phyloP scores from a whole-genome alignment of 2,888 invertebrate genomes.

The Cheilosia variabilis region DNA sequence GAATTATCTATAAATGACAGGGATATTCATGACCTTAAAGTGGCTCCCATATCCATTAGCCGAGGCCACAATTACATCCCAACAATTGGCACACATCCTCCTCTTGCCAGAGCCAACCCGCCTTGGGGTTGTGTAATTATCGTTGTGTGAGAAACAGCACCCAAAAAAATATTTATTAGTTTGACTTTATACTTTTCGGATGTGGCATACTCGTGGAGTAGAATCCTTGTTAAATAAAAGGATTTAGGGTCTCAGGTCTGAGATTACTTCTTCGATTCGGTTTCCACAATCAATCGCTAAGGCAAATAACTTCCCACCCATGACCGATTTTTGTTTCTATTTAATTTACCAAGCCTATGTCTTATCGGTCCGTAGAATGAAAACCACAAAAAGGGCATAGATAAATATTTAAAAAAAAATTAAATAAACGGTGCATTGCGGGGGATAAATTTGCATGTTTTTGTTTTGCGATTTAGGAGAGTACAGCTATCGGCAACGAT shows the following conservation, averaged over 20 bases:
- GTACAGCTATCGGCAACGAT: background rate
- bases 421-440: slow-evolving; percentile 24
- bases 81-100: slow-evolving; percentile 5
- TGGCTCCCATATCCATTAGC: slow-evolving; percentile 58
- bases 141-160: slow-evolving; percentile 12
- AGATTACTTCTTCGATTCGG: slow-evolving; percentile 12
- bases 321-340: slow-evolving; percentile 19
- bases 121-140: slow-evolving; percentile 39
- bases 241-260: slow-evolving; percentile 12
- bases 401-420: slow-evolving; percentile 50
- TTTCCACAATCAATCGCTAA: slow-evolving; percentile 11
- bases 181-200: slow-evolving; percentile 42
- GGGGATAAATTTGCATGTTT: slow-evolving; percentile 36
- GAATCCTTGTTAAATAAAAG: slow-evolving; percentile 22
- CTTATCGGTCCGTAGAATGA: slow-evolving; percentile 12
- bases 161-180: slow-evolving; percentile 38
- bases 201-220: background rate
- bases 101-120: background rate
- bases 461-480: background rate
- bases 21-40: slow-evolving; percentile 55
- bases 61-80: slow-evolving; percentile 56
- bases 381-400: slow-evolving; percentile 39
- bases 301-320: background rate
- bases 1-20: slow-evolving; percentile 59
- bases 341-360: slow-evolving; percentile 30